Percentiles rank a stretch among this genome's conserved stretches.
phyloP scores from a whole-genome alignment of 92 coral and sea anemone genomes.

The Umimayanthus kanabou region DNA sequence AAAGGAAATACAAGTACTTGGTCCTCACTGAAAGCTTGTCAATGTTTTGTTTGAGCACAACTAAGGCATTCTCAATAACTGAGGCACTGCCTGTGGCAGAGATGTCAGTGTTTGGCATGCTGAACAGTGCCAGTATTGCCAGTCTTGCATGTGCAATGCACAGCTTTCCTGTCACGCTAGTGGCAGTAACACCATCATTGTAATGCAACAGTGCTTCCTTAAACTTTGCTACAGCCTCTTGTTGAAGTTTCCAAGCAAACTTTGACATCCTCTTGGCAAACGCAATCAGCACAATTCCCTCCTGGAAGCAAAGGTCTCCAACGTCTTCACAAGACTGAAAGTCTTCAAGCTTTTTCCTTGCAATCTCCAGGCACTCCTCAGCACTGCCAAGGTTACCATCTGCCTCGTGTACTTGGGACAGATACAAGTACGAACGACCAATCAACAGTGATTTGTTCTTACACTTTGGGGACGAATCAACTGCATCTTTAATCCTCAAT shows the following conservation, averaged over 20 bases:
- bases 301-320: constrained; percentile 86
- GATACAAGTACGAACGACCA: constrained; percentile 81
- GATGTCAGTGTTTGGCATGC: constrained; percentile 30
- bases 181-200: constrained; percentile 53
- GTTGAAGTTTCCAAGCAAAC: constrained; percentile 66
- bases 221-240: constrained; percentile 81
- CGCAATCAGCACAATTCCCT: constrained; percentile 77
- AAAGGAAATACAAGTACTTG: constrained; percentile 66
- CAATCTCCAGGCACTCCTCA: constrained; percentile 90
- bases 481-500: constrained; percentile 81
- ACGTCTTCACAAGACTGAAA: constrained; percentile 81
- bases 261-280: constrained; percentile 81
- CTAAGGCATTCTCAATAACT: constrained; percentile 51
- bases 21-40: constrained; percentile 62
- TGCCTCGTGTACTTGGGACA: constrained; percentile 83
- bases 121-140: constrained; percentile 66
- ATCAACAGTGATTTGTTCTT: constrained; percentile 78
- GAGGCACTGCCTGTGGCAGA: constrained; percentile 36
- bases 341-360: constrained; percentile 73
- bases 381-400: constrained; percentile 88
- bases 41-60: constrained; percentile 44
- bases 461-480: constrained; percentile 71
- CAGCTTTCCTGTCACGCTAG: constrained; percentile 61
- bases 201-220: constrained; percentile 75
- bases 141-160: constrained; percentile 65